A percentile compares a stretch with the other conserved stretches of the same genome.
Conservation (phyloP, 2,797 vertebrate genomes). For the Selene dorsalis region DNA sequence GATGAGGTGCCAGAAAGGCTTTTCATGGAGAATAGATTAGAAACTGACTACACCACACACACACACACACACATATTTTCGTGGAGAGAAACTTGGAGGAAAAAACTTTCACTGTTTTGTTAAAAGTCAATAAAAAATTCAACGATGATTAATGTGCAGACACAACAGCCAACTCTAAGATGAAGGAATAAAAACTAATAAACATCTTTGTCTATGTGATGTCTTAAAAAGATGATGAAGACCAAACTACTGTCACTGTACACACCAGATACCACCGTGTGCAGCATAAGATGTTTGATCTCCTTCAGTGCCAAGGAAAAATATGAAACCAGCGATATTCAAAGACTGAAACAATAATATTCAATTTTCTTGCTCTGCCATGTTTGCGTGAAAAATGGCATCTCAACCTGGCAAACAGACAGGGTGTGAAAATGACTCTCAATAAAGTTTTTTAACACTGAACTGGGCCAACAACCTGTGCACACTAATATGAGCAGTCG, state of each 20-base stretch:
- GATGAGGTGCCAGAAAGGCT: constrained; percentile 12
- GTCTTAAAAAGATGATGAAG: constrained; percentile 35
- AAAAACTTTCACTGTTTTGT: not conserved
- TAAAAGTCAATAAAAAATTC: constrained; percentile 23
- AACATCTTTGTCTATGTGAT: constrained; percentile 29
- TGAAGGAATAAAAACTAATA: constrained; percentile 34
- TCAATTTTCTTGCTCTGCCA: constrained; percentile 16
- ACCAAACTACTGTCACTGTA: constrained; percentile 21
- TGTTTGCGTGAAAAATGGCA: constrained; percentile 39
- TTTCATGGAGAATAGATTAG: constrained; percentile 14
- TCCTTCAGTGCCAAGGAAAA: constrained; percentile 4
- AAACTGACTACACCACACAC: constrained; percentile 2
- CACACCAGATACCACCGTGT: constrained; percentile 1
- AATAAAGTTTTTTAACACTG: constrained; percentile 2
- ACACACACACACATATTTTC: not conserved
- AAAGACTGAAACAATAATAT: constrained; percentile 38
- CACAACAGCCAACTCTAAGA: constrained; percentile 26
- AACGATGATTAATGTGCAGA: constrained; percentile 30
- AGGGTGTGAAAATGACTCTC: constrained; percentile 23
- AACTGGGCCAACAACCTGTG: constrained; percentile 43
- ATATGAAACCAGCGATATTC: constrained; percentile 50
- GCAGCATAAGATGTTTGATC: constrained; percentile 7
- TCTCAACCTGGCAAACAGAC: constrained; percentile 5
- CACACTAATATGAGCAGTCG: constrained; percentile 14
- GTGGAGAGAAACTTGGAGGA: constrained; percentile 7